phyloP scores from a whole-genome alignment of 2,888 invertebrate species.

The Lycaena phlaeas region DNA sequence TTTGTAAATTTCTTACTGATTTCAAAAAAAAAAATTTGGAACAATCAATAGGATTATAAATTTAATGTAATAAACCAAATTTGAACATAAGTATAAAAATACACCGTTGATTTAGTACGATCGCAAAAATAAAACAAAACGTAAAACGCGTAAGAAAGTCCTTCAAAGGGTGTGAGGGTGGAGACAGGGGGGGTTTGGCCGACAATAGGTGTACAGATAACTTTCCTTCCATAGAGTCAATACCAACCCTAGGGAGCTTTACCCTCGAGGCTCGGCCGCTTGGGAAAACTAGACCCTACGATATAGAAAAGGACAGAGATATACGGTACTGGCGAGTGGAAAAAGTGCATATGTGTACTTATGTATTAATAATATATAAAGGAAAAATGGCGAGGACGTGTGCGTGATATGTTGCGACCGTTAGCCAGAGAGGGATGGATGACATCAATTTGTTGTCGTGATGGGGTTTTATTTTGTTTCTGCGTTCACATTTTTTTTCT shows the following conservation, averaged over 20 bases:
- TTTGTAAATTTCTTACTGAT: too few species aligned
- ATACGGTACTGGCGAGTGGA: constrained; percentile 34
- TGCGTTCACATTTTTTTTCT: constrained; percentile 43
- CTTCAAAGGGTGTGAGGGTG: constrained; percentile 39
- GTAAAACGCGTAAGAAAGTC: constrained; percentile 70
- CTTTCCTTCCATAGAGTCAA: constrained; percentile 72
- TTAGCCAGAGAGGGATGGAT: constrained; percentile 70
- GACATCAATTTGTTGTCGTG: constrained; percentile 73
- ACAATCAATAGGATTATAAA: too few species aligned
- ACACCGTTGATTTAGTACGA: constrained; percentile 16
- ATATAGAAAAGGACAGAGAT: constrained; percentile 65
- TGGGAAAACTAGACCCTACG: constrained; percentile 74
- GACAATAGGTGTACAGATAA: constrained; percentile 73
- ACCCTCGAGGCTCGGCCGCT: constrained; percentile 70
- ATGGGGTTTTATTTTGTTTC: constrained; percentile 72
- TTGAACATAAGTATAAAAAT: constrained; percentile 8
- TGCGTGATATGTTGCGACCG: constrained; percentile 70
- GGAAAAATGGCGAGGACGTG: constrained; percentile 72
- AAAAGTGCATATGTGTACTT: constrained; percentile 60
- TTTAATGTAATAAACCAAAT: too few species aligned
- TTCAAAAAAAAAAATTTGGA: too few species aligned
- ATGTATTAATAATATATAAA: constrained; percentile 73
- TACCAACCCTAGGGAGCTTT: constrained; percentile 71
- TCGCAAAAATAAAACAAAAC: constrained; percentile 51
- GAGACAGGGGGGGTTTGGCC: constrained; percentile 42